Evolutionary conservation across 2,797 vertebrate genomes (phyloP).

Genomic region (Anguilla pacifica): DNA sequence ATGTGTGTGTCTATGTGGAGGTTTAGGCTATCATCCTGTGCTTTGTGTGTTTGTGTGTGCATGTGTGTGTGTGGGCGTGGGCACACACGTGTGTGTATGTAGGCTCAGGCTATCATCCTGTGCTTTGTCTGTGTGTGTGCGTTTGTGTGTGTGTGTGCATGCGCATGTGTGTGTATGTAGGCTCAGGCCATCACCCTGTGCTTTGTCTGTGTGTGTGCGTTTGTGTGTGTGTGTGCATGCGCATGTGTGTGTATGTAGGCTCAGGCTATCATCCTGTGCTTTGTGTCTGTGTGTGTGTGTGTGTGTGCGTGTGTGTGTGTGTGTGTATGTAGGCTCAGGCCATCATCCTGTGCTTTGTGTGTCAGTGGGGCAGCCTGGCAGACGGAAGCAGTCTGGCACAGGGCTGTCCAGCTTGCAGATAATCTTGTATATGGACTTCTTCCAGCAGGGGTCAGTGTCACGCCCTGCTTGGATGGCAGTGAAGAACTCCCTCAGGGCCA

Average conservation of each 20-base stretch:
- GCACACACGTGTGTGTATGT: constrained; percentile 6
- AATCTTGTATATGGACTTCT: constrained; percentile 82
- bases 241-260: background rate
- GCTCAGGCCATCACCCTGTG: constrained; percentile 34
- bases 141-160: constrained; percentile 14
- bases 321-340: background rate
- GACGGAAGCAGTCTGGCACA: constrained; percentile 76
- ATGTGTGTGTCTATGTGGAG: background rate
- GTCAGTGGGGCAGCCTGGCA: constrained; percentile 75
- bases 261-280: constrained; percentile 36
- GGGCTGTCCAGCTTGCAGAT: constrained; percentile 81
- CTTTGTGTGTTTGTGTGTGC: background rate
- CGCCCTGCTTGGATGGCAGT: constrained; percentile 75
- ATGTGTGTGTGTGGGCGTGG: constrained; percentile 16
- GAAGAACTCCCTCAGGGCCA: constrained; percentile 79
- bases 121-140: constrained; percentile 7
- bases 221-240: background rate
- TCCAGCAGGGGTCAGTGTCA: constrained; percentile 82
- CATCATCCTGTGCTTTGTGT: constrained; percentile 44
- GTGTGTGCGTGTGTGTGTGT: background rate
- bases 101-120: background rate
- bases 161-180: background rate
- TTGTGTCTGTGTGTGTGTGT: constrained; percentile 32
- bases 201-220: constrained; percentile 30
- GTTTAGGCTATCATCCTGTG: background rate